Base-by-base conservation (phyloP, 2,888 invertebrate genomes). In the Ormyrus labotus region DNA sequence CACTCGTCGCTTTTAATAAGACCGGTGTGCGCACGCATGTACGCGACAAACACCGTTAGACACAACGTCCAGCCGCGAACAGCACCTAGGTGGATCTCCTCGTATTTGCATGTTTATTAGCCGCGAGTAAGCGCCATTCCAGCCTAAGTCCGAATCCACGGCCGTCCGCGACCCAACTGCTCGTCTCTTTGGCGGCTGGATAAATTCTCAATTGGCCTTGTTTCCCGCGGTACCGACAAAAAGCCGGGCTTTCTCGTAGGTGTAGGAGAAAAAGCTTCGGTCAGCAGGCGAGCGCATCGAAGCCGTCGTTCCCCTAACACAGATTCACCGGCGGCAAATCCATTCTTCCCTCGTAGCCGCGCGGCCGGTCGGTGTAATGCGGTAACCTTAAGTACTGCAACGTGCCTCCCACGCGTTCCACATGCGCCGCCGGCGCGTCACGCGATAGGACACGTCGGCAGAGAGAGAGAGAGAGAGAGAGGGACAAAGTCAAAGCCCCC, bases 31-130 rank as follows among this genome's bases (percentile, higher is more conserved):
- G 48, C 11, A 8, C 61, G 19, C 4, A 61, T 67, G 19, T 9
- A n/a, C 65, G 70, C 85, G 82, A 84, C 82, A 61, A 80, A 79
- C 82, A 85, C 85, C 85, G 85, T 85, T 85, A 85, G 65, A 76
- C 83, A 6, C 51, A 13, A 53, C 10, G 45, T 11, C 53, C 53
- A 53, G 9, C 11, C 8, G 45, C 11, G 57, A n/a, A 5, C 45
- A 45, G 48, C 57, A 13, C 57, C 60, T 45, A 60, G 9, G 51
- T 9, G 13, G 10, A 7, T 13, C 47, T n/a, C 11, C 47, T 7
- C 13, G 19, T 34, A 34, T 3, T 4, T 34, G 34, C 34, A 4
- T 34, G 34, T 34, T 34, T 34, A 34, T 34, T 34, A 34, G 34
- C 34, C 2, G 34, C 34, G 34, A 34, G 4, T 34, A 34, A 34